Percentiles rank a stretch among this genome's conserved stretches.
Conservation (phyloP, 1,140 invertebrate genomes). For the Caenorhabditis remanei region DNA sequence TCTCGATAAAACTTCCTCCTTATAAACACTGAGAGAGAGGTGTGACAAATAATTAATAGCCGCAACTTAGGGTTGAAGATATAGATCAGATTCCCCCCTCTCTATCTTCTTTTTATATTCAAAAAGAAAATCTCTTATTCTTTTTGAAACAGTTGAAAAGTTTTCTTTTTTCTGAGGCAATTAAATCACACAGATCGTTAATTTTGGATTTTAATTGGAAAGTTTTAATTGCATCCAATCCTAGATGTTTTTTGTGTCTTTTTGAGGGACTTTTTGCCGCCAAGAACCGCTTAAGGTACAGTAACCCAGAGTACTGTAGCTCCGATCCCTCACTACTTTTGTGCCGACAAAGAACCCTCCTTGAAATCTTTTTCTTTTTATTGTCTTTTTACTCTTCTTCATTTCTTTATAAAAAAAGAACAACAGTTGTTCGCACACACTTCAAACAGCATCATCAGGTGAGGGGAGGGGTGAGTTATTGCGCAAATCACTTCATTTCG, state of each 20-base stretch:
- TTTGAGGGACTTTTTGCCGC: too few species aligned
- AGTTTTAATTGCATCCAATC: too few species aligned
- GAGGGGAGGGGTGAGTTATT: neutral
- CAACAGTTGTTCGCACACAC: slow-evolving; percentile 43
- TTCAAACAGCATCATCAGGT: neutral
- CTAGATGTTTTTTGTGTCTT: too few species aligned
- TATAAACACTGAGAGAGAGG: neutral
- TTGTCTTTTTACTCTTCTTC: neutral
- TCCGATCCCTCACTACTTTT: neutral
- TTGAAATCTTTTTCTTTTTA: neutral
- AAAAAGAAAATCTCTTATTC: neutral
- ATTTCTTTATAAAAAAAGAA: neutral
- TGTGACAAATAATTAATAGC: slow-evolving; percentile 9
- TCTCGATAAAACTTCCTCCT: too few species aligned
- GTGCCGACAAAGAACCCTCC: neutral
- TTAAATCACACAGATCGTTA: too few species aligned
- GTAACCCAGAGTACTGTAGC: too few species aligned
- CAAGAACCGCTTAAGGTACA: too few species aligned
- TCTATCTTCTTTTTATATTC: neutral
- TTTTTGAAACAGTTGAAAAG: neutral
- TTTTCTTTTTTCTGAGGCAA: neutral
- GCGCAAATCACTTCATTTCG: neutral
- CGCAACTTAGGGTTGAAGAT: neutral
- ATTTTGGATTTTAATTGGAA: too few species aligned
- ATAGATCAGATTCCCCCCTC: neutral